A percentile compares a stretch with the other conserved stretches of the same genome.
These are phyloP conservation scores for Vulpes vulpes DNA, from an alignment of 2,113 vertebrate genomes.

Conservation along the genomic window DNA sequence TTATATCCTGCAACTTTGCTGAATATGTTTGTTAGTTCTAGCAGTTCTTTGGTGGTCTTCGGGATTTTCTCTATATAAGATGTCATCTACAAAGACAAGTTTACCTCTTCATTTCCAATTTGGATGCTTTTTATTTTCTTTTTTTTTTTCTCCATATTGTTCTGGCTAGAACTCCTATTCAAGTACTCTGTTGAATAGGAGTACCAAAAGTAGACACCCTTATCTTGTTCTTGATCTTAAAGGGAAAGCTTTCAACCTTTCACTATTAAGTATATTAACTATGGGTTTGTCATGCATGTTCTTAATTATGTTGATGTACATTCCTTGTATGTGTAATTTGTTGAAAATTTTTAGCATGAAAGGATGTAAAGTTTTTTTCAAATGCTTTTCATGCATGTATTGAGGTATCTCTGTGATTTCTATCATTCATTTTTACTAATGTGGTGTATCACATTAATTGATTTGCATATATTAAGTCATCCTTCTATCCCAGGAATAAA, in stretches of 20 bases:
- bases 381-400: background rate
- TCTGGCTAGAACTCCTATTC: background rate
- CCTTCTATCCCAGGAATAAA: background rate
- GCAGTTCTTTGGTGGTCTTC: background rate
- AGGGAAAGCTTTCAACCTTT: background rate
- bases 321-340: background rate
- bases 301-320: background rate
- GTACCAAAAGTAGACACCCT: background rate
- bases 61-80: background rate
- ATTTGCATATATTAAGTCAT: background rate
- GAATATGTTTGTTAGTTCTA: background rate
- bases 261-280: background rate
- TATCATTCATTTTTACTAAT: background rate
- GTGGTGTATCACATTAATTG: background rate
- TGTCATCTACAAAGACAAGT: background rate
- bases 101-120: background rate
- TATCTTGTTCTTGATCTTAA: background rate
- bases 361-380: background rate
- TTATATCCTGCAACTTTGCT: background rate
- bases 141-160: background rate
- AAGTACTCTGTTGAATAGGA: background rate
- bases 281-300: background rate
- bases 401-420: background rate
- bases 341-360: background rate
- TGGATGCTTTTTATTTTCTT: background rate